Base-by-base conservation (phyloP, 2,113 vertebrate genomes). In the Platichthys stellatus region DNA sequence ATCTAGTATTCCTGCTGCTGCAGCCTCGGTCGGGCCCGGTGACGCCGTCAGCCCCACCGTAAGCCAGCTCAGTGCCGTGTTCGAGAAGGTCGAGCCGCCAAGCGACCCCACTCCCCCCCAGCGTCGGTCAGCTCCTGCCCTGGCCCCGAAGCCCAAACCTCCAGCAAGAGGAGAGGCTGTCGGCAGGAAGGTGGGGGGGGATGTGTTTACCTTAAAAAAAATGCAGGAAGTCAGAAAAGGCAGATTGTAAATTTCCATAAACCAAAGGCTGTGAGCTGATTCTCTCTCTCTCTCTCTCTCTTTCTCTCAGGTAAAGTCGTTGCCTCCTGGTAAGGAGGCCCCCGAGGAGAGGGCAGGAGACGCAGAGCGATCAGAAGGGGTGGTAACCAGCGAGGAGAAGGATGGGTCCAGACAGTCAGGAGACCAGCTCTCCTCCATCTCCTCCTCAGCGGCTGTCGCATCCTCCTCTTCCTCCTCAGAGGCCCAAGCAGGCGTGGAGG, bases 41-140 rank as follows among this genome's bases (percentile, higher is more conserved):
- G 97, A 99, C 15, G 97, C 97, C 0, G 96, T 98, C 80, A 98
- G 97, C 1, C 98, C 97, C 65, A 99, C 98, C 0, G 97, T 99
- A 76, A 98, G 97, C 89, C 98, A 99, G 87, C 95, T 99, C 20
- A 98, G 98, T 0, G 98, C 98, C 0, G 97, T 95, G 64, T 99
- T 99, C 2, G 98, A 99, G 91, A 97, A 96, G 91, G 94, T 91
- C 0, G 96, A 97, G 58, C 85, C 94, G 76, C 92, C 95, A 65
- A 97, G 95, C 93, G 96, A 95, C 84, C 88, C 96, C 69, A 95
- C 96, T 72, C 95, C 95, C 80, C 93, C 95, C 0, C 89, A 94
- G 0, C 94, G 94, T 0, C 88, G 90, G 35, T 87, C 83, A 15
- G 89, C 81, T 23, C 92, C 92, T 3, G 82, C 84, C 58, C 80